phyloP scores from a whole-genome alignment of 2,888 invertebrate genomes.

The Epistrophella euchroma region DNA sequence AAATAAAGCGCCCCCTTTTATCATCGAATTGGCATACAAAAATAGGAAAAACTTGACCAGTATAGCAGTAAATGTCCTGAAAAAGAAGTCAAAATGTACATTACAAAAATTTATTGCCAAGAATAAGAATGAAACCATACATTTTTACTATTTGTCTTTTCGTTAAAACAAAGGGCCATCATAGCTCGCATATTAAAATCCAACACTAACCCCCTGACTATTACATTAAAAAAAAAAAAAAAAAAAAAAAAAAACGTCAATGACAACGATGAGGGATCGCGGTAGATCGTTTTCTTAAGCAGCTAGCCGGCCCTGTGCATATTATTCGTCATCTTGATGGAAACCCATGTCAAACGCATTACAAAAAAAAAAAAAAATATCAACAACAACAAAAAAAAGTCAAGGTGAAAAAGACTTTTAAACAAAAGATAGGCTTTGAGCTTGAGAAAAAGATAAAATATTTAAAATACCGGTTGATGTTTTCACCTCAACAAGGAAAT shows the following conservation, averaged over 20 bases:
- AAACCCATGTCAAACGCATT: conserved; percentile 51
- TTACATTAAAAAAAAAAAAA: neutral
- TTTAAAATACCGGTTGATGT: conserved; percentile 39
- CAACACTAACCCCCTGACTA: neutral
- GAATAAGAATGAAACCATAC: no score
- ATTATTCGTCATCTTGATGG: conserved; percentile 64
- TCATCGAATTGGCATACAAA: no score
- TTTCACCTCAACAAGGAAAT: conserved; percentile 42
- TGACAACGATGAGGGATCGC: conserved; percentile 1
- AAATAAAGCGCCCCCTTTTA: no score
- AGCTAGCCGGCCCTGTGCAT: conserved; percentile 54
- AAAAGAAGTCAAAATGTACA: no score
- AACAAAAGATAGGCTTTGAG: conserved; percentile 35
- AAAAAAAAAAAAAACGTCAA: neutral
- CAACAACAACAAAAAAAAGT: conserved; percentile 20
- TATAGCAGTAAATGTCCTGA: no score
- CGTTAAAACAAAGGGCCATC: no score
- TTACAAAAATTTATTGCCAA: no score
- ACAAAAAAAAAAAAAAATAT: conserved; percentile 1
- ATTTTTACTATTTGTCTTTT: no score
- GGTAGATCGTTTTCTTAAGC: conserved; percentile 19
- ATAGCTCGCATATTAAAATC: no score
- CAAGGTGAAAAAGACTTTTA: conserved; percentile 54
- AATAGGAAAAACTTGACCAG: no score
- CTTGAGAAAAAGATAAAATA: conserved; percentile 21